Percentiles rank a stretch among this genome's conserved stretches.
These are phyloP conservation scores for Rhinolophus sinicus DNA, from an alignment of 2,113 vertebrate genomes.

Conservation along the genomic window DNA sequence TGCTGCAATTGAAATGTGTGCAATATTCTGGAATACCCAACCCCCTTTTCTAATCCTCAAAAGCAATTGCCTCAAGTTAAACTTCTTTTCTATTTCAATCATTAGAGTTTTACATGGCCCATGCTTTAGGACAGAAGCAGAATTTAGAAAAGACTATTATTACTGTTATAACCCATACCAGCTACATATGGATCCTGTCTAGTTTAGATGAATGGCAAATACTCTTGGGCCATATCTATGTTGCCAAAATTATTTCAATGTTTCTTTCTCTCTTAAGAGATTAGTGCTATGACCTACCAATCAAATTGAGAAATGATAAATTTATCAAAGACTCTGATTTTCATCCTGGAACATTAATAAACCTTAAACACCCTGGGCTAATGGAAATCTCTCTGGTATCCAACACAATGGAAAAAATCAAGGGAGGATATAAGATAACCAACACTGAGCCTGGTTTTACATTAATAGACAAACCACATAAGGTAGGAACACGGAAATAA, in stretches of 20 bases:
- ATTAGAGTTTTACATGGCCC: not conserved
- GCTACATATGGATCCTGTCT: not conserved
- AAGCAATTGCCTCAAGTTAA: not conserved
- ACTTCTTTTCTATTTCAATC: not conserved
- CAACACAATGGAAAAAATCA: not conserved
- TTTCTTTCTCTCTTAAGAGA: not conserved
- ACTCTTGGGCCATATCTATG: not conserved
- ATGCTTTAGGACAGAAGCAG: not conserved
- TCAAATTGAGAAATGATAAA: not conserved
- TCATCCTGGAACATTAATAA: constrained; percentile 4
- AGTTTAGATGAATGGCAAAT: not conserved
- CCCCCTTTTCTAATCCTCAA: not conserved
- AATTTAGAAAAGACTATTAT: not conserved
- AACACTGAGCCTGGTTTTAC: not conserved
- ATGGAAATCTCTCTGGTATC: not conserved
- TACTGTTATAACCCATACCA: not conserved
- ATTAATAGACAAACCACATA: not conserved
- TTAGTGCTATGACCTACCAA: not conserved
- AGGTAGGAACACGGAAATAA: not conserved
- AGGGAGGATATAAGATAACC: not conserved
- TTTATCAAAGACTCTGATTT: not conserved
- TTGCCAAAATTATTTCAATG: not conserved
- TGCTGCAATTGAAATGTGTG: not conserved
- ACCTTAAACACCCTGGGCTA: not conserved
- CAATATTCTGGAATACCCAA: not conserved